Conservation (phyloP, 2,113 vertebrate genomes). For the Indri indri region DNA sequence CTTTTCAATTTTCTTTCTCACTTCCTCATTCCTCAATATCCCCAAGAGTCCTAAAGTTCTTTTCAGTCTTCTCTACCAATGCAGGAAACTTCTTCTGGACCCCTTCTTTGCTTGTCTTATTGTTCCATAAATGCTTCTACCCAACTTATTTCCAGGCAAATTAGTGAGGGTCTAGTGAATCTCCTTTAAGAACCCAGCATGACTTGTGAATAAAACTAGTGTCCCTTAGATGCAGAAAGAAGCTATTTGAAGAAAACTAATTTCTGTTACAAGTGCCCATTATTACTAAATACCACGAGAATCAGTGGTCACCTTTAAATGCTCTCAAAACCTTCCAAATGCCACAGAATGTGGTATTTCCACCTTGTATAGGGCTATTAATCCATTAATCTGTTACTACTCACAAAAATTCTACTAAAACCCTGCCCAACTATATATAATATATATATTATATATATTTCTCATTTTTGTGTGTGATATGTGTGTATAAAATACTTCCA, state of each 20-base stretch:
- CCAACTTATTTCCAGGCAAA: neutral
- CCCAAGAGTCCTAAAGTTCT: neutral
- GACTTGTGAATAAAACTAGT: slow-evolving; percentile 5
- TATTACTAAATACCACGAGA: slow-evolving; percentile 14
- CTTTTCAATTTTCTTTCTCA: neutral
- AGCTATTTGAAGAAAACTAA: neutral
- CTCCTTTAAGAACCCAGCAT: neutral
- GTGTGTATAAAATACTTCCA: no score
- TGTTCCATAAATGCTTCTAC: neutral
- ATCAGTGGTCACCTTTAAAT: neutral
- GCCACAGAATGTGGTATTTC: neutral
- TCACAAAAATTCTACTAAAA: neutral
- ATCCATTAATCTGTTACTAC: neutral
- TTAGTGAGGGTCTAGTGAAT: neutral
- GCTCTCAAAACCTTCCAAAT: neutral
- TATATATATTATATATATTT: neutral
- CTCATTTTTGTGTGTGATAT: no score
- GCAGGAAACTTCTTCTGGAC: neutral
- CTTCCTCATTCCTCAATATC: neutral
- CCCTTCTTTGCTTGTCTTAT: neutral
- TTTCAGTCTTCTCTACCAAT: neutral
- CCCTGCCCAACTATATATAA: neutral
- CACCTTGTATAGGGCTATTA: neutral
- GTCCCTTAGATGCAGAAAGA: neutral
- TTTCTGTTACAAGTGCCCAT: neutral